Conservation (phyloP, 2,113 vertebrate species). For the Polypterus bichir region DNA sequence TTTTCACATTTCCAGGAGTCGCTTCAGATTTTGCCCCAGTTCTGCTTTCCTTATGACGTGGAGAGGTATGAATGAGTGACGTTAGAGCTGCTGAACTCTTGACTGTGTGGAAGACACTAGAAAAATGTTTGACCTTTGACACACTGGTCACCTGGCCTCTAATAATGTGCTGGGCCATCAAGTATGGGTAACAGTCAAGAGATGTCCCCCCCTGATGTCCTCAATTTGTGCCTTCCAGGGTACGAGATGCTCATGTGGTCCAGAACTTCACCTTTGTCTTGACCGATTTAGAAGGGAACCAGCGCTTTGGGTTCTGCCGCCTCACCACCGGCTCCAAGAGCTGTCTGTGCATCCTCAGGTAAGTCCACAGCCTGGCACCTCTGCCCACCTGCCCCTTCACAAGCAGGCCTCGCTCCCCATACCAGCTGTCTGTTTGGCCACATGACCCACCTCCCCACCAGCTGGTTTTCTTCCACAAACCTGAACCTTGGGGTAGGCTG, state of each 20-base stretch:
- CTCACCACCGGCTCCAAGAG: conserved; percentile 54
- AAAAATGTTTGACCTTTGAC: too few species aligned
- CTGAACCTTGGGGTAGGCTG: too few species aligned
- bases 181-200: too few species aligned
- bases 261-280: conserved; percentile 85
- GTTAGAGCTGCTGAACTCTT: too few species aligned
- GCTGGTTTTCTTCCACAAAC: too few species aligned
- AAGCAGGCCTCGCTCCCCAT: too few species aligned
- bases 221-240: conserved; percentile 30
- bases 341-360: conserved; percentile 81
- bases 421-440: too few species aligned
- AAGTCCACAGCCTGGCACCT: neutral
- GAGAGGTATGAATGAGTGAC: conserved; percentile 47
- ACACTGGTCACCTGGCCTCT: too few species aligned
- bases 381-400: too few species aligned
- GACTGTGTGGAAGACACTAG: too few species aligned
- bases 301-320: conserved; percentile 77
- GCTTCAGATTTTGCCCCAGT: conserved; percentile 53
- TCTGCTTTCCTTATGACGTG: conserved; percentile 79
- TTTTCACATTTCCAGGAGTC: conserved; percentile 47
- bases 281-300: conserved; percentile 71
- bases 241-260: conserved; percentile 43
- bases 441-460: too few species aligned
- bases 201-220: neutral
- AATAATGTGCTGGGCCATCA: too few species aligned